Percentiles rank a stretch among this genome's conserved stretches.
Evolutionary conservation across 2,888 invertebrate genomes (phyloP).

Genomic region (Orthosia gothica): DNA sequence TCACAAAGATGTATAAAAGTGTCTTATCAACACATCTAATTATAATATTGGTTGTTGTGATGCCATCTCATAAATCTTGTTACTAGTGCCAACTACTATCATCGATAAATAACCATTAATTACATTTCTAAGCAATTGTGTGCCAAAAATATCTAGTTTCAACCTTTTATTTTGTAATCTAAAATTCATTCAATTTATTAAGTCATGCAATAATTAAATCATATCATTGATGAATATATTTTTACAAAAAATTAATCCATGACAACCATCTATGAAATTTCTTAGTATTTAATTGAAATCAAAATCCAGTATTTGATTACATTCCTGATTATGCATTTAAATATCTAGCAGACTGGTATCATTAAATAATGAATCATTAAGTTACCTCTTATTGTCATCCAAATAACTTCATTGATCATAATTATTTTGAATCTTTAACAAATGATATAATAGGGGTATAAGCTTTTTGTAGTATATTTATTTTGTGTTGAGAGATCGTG

Average conservation of each 20-base stretch:
- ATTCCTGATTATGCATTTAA: slow-evolving; percentile 71
- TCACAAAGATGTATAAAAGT: slow-evolving; percentile 23
- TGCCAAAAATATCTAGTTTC: slow-evolving; percentile 52
- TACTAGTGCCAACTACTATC: slow-evolving; percentile 47
- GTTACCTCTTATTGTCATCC: slow-evolving; percentile 68
- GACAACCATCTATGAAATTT: slow-evolving; percentile 59
- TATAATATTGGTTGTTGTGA: slow-evolving; percentile 21
- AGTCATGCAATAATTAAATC: slow-evolving; percentile 68
- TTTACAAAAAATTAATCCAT: slow-evolving; percentile 66
- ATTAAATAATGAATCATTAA: slow-evolving; percentile 49
- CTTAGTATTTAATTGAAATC: slow-evolving; percentile 51
- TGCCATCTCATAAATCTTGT: slow-evolving; percentile 28
- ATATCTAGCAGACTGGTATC: slow-evolving; percentile 62
- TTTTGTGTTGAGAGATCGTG: slow-evolving; percentile 84
- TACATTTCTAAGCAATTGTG: slow-evolving; percentile 36
- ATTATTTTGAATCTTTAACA: slow-evolving; percentile 68
- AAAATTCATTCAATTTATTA: slow-evolving; percentile 40
- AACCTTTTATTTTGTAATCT: slow-evolving; percentile 28
- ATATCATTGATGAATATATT: slow-evolving; percentile 68
- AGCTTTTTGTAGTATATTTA: slow-evolving; percentile 83
- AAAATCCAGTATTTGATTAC: slow-evolving; percentile 64
- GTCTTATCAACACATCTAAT: slow-evolving; percentile 13
- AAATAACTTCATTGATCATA: slow-evolving; percentile 61
- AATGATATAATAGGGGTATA: slow-evolving; percentile 68
- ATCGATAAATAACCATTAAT: slow-evolving; percentile 7